Percentiles rank a stretch among this genome's conserved stretches.
Conservation (phyloP, 2,888 invertebrate genomes). For the Lasioglossum lativentre region DNA sequence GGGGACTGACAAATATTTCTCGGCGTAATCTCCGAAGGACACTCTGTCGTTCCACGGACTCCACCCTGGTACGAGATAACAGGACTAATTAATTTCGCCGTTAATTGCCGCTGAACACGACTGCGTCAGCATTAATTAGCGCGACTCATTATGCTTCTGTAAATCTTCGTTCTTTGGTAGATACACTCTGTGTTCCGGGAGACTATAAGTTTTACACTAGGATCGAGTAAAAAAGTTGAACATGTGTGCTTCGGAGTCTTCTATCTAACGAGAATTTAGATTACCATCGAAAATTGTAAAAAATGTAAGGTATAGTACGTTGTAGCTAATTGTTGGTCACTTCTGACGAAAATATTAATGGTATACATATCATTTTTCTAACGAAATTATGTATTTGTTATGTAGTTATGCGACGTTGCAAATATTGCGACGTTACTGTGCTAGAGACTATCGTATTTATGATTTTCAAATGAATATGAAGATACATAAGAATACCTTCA, state of each 20-base stretch:
- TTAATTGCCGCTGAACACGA: constrained; percentile 79
- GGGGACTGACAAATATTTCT: constrained; percentile 42
- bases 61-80: constrained; percentile 73
- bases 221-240: not conserved
- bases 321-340: not conserved
- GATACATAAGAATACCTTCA: not conserved
- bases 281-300: not conserved
- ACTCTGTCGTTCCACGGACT: constrained; percentile 11
- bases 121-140: constrained; percentile 80
- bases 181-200: not conserved
- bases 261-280: not conserved
- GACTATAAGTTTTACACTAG: not conserved
- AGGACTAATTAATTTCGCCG: constrained; percentile 81
- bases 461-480: too few species aligned
- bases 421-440: too few species aligned
- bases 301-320: not conserved
- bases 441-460: not conserved
- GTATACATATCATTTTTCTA: not conserved
- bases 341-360: not conserved
- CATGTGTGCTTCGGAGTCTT: not conserved
- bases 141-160: constrained; percentile 75
- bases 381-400: not conserved
- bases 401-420: too few species aligned
- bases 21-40: constrained; percentile 46
- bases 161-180: constrained; percentile 18